These are phyloP conservation scores for Rachycentron canadum DNA, from an alignment of 2,797 vertebrate species.

Conservation along the genomic window DNA sequence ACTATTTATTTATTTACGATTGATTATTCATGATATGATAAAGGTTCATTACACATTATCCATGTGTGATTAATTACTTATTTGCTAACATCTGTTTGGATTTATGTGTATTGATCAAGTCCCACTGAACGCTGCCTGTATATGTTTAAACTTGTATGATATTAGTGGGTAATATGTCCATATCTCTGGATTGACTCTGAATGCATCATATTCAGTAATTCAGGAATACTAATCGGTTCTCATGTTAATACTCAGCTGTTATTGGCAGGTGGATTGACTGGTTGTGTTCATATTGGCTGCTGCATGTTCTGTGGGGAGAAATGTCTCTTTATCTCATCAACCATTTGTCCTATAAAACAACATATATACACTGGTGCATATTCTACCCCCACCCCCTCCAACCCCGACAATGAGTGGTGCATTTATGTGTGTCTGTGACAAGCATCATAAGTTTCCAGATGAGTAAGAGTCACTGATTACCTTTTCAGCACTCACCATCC, in stretches of 20 bases:
- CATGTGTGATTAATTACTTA: neutral
- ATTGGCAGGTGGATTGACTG: constrained; percentile 39
- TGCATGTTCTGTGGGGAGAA: neutral
- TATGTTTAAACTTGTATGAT: neutral
- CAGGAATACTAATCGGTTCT: constrained; percentile 62
- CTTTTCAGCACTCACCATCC: constrained; percentile 51
- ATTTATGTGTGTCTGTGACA: constrained; percentile 18
- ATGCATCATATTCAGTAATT: constrained; percentile 60
- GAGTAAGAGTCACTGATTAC: constrained; percentile 53
- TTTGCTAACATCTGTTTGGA: neutral
- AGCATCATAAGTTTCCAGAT: constrained; percentile 59
- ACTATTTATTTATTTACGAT: neutral
- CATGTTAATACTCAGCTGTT: constrained; percentile 52
- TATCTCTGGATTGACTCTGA: constrained; percentile 51
- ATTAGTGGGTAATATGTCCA: constrained; percentile 6
- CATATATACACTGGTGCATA: neutral
- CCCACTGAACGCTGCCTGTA: neutral
- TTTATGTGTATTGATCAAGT: neutral
- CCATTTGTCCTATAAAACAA: neutral
- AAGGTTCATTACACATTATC: neutral
- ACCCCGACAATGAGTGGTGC: too few species aligned
- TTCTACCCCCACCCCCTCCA: too few species aligned
- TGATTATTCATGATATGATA: neutral
- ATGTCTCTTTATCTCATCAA: neutral
- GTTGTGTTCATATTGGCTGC: constrained; percentile 29